Conservation (phyloP, 2,113 vertebrate genomes). For the Sialia sialis region DNA sequence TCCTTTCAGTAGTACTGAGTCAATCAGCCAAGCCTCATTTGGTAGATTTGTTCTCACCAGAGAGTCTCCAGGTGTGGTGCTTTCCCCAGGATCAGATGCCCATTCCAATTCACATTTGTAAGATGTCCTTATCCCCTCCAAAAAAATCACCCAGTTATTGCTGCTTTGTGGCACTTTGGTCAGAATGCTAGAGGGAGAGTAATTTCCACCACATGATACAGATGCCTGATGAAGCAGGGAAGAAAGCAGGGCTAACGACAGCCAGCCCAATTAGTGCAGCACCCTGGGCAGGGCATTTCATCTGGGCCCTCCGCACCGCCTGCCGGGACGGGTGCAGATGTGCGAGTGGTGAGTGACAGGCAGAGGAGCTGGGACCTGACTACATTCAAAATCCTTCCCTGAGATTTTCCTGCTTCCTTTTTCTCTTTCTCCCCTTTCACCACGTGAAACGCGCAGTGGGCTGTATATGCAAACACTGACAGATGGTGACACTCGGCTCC, state of each 20-base stretch:
- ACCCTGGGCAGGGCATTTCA: constrained; percentile 9
- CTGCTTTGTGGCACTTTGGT: background rate
- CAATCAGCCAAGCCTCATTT: background rate
- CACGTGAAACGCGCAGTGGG: constrained; percentile 29
- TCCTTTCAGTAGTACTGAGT: background rate
- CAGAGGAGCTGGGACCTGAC: constrained; percentile 7
- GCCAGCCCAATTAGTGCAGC: background rate
- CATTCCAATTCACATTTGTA: background rate
- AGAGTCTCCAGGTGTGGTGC: background rate
- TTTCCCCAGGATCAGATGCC: background rate
- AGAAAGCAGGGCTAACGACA: background rate
- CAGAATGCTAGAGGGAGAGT: background rate
- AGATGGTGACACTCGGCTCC: constrained; percentile 75
- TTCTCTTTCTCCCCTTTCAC: constrained; percentile 49
- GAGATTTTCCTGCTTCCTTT: constrained; percentile 50
- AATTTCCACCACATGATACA: background rate
- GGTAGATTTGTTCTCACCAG: background rate
- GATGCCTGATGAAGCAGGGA: background rate
- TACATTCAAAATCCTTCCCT: constrained; percentile 16
- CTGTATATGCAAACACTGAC: constrained; percentile 70
- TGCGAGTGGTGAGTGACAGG: background rate
- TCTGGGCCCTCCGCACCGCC: background rate
- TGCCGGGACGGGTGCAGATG: background rate
- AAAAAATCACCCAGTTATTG: background rate
- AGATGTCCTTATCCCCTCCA: background rate